These are phyloP conservation scores for Acanthis flammea DNA, from an alignment of 2,797 vertebrate species.

Conservation along the genomic window DNA sequence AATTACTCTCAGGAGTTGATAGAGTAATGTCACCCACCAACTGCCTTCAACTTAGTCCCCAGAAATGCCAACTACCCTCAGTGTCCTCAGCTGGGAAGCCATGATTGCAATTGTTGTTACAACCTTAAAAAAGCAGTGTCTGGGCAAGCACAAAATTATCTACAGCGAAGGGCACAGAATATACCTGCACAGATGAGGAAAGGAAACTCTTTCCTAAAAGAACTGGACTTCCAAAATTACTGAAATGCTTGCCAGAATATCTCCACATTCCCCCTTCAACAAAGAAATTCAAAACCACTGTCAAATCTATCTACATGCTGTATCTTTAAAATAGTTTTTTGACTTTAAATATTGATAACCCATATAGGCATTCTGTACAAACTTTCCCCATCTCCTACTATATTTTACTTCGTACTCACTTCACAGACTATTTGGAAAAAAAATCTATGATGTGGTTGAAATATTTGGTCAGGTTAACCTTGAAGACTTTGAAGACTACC, in stretches of 20 bases:
- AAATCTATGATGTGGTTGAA: neutral
- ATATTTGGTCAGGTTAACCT: neutral
- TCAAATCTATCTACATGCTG: neutral
- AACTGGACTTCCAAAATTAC: constrained; percentile 1
- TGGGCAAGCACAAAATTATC: neutral
- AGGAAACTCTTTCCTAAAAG: neutral
- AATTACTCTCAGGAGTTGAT: neutral
- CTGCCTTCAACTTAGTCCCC: neutral
- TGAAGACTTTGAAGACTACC: neutral
- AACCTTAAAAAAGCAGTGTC: neutral
- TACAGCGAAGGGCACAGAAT: neutral
- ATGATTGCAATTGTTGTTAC: neutral
- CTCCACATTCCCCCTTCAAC: neutral
- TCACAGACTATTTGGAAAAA: neutral
- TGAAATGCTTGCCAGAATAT: neutral
- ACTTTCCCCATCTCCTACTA: neutral
- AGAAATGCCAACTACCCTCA: neutral
- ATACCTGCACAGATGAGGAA: neutral
- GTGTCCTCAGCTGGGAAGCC: neutral
- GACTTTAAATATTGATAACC: neutral
- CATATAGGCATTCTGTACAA: neutral
- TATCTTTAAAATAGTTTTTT: neutral
- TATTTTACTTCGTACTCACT: neutral
- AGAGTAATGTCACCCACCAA: neutral
- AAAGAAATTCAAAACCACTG: constrained; percentile 10